Evolutionary conservation across 2,113 vertebrate genomes (phyloP), one percentile per base, ranked within the genome.

Genomic region (Daphoenositta chrysoptera): DNA sequence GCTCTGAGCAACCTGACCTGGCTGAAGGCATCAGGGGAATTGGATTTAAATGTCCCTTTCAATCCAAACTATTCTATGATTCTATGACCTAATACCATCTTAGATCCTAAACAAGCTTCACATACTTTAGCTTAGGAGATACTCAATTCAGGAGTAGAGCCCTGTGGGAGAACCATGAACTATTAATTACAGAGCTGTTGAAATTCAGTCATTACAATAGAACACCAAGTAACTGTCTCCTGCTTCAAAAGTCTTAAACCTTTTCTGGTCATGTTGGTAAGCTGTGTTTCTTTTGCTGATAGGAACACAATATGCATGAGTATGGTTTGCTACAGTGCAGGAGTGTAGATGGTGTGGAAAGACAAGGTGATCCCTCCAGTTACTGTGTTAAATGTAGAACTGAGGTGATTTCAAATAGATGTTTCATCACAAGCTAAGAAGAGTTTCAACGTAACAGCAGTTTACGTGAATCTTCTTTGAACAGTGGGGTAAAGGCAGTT

Each of bases 131-230:
- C 18, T 63, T 42, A 37, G 56, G 40, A 76, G 15, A 48, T 53
- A 56, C 2, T 65, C 35, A 83, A 1, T 35, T 57, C 78, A 83
- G 30, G 50, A 54, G 24, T 33, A 44, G 63, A 80, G 47, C 37
- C 60, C 60, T 66, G 9, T 66, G 85, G 68, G 71, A 90, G 28
- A 73, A 26, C 27, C 0, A 0, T 70, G 66, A 80, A 80, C 44
- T 96, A 83, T 84, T 96, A 83, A 73, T 96, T 92, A 64, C 3
- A 70, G 35, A 81, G 37, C 58, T 57, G 68, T 58, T 81, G 64
- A 68, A 91, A 80, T 77, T 28, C 50, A 75, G 0, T 92, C 40
- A 37, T 72, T 78, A 37, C 28, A 35, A 3, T 9, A 31, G 21
- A 73, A 56, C n/a, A 71, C 71, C 39, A 24, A 64, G 56, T 75